Evolutionary conservation across 64 coral and sea anemone species (phyloP).

Genomic region (Pocillopora damicornis): DNA sequence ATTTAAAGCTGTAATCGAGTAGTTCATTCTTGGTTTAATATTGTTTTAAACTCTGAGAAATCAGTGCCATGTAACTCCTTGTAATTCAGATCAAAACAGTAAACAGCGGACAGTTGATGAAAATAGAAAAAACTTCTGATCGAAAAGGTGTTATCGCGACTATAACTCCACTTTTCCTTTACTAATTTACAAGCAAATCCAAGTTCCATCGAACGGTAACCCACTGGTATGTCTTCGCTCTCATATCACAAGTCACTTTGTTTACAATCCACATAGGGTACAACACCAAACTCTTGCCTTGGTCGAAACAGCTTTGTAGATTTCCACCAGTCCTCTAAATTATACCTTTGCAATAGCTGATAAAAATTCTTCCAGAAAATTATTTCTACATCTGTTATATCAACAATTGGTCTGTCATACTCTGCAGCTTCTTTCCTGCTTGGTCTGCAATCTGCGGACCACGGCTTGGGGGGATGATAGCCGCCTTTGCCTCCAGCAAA

Average conservation of each 20-base stretch:
- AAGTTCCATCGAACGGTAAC: neutral
- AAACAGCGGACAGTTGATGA: no score
- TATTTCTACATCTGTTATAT: constrained; percentile 36
- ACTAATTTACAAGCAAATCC: no score
- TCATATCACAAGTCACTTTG: no score
- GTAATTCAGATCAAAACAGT: no score
- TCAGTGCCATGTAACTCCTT: no score
- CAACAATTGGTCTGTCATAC: constrained; percentile 55
- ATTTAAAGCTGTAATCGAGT: no score
- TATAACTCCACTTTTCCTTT: no score
- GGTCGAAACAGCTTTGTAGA: constrained; percentile 63
- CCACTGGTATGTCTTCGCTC: neutral
- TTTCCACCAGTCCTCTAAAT: constrained; percentile 73
- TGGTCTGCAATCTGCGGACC: constrained; percentile 60
- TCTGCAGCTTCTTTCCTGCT: constrained; percentile 68
- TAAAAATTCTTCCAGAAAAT: constrained; percentile 93
- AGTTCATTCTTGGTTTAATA: no score
- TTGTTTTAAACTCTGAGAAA: no score
- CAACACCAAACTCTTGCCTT: constrained; percentile 51
- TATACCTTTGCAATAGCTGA: constrained; percentile 44
- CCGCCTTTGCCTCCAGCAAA: constrained; percentile 48
- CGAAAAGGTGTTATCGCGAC: no score
- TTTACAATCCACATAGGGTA: constrained; percentile 27
- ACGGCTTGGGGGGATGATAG: constrained; percentile 66
- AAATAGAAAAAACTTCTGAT: no score